Conservation (phyloP, 2,888 invertebrate genomes). For the Himalopsyche japonica region DNA sequence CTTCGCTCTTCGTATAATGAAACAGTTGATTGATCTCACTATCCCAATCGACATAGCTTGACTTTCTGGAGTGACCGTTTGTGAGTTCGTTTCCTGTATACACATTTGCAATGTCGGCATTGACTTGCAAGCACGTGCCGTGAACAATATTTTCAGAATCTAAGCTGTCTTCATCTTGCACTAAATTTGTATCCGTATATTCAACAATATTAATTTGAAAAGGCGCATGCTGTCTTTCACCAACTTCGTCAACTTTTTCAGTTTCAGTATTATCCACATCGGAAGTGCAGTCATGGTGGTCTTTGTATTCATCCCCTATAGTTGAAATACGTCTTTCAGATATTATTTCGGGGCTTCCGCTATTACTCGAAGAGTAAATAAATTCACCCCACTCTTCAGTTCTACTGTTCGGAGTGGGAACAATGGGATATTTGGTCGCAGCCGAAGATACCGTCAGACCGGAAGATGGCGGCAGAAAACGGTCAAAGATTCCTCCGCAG, state of each 20-base stretch:
- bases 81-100: not conserved
- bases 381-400: conserved; percentile 17
- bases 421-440: conserved; percentile 2
- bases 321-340: not conserved
- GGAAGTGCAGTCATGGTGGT: not conserved
- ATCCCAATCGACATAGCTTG: conserved; percentile 54
- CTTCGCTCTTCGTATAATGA: conserved; percentile 41
- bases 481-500: not conserved
- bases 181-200: conserved; percentile 8
- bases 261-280: not conserved
- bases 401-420: conserved; percentile 34
- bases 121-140: conserved; percentile 17
- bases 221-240: not conserved
- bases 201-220: conserved; percentile 21
- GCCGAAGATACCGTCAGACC: not conserved
- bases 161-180: not conserved
- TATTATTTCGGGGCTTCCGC: not conserved
- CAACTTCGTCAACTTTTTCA: not conserved
- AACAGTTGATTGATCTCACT: conserved; percentile 50
- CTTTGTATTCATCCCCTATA: not conserved
- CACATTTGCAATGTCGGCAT: conserved; percentile 10
- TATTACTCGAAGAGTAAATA: not conserved
- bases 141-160: conserved; percentile 19
- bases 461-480: not conserved
- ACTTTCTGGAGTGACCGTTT: conserved; percentile 45